Base-by-base conservation (phyloP, 2,797 vertebrate species). In the Intellagama lesueurii region DNA sequence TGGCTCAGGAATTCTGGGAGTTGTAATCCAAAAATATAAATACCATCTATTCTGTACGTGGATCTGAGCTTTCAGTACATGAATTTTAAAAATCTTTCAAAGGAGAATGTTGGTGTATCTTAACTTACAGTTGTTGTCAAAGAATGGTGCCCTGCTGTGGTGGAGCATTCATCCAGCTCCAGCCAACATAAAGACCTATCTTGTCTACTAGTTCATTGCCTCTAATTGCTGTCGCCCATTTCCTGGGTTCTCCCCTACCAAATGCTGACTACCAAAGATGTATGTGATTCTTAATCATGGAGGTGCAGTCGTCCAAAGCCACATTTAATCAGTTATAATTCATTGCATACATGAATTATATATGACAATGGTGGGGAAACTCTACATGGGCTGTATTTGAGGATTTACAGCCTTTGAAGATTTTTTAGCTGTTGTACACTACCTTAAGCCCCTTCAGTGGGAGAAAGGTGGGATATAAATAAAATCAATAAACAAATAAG, bases 111-210 rank as follows among this genome's bases (percentile, higher is more conserved):
- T 95, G 95, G 94, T 92, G 0, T 89, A 87, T 91, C 91, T 94
- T 94, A 94, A 92, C 91, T 94, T 94, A 94, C 94, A 95, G 94
- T 87, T 91, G 77, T 40, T 87, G 88, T 77, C 44, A 70, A 92
- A 93, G 94, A 92, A 69, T 88, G 93, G 22, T 83, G 87, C 91
- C 92, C 92, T 94, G 76, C 91, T 68, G 88, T 92, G 89, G 88
- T 94, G 93, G 83, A 82, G 83, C 86, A 92, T 87, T 85, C 94
- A 87, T 88, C 87, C 80, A 7, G 81, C 44, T 89, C 35, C 44
- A 76, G 30, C 73, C 40, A 73, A 72, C 87, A 84, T 88, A 93
- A 94, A 95, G 95, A 87, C 78, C 92, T 87, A 56, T 92, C 92
- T 93, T 93, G 90, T 95, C 94, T 90, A 0, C 0, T 86, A 86